These are phyloP conservation scores for Eumacrocentrus americanus DNA, from an alignment of 2,888 invertebrate species.

Conservation along the genomic window DNA sequence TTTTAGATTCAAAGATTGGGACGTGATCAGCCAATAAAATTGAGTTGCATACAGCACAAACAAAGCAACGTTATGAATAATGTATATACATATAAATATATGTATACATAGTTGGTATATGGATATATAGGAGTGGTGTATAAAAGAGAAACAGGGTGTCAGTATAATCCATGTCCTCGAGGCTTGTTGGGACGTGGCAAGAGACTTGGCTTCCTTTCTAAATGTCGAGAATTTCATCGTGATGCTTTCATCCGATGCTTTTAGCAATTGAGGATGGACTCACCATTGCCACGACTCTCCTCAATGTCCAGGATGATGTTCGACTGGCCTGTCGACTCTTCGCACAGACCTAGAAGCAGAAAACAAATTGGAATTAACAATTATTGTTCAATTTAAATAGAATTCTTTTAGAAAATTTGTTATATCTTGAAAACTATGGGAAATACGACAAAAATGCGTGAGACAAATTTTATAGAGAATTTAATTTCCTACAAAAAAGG, in stretches of 20 bases:
- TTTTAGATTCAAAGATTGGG: no score
- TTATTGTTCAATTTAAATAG: not conserved
- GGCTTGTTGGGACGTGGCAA: conserved; percentile 3
- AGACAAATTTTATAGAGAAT: no score
- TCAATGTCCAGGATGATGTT: conserved; percentile 90
- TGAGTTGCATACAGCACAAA: no score
- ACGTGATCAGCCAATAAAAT: no score
- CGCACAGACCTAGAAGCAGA: conserved; percentile 71
- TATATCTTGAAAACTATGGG: no score
- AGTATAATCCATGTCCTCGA: not conserved
- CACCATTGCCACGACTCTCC: conserved; percentile 85
- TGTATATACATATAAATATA: no score
- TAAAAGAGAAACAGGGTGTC: not conserved
- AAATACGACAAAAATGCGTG: no score
- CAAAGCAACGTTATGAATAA: conserved; percentile 8
- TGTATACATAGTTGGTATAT: not conserved
- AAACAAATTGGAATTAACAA: conserved; percentile 4
- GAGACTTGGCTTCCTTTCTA: not conserved
- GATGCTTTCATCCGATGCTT: no score
- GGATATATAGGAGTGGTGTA: not conserved
- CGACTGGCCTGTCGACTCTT: conserved; percentile 85
- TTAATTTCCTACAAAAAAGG: no score
- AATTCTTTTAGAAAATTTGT: no score
- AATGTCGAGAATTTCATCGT: not conserved
- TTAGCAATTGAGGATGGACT: conserved; percentile 61